Evolutionary conservation across 2,113 vertebrate species (phyloP), one percentile per base, ranked within the genome.

Genomic region (Psammodynastes pulverulentus): DNA sequence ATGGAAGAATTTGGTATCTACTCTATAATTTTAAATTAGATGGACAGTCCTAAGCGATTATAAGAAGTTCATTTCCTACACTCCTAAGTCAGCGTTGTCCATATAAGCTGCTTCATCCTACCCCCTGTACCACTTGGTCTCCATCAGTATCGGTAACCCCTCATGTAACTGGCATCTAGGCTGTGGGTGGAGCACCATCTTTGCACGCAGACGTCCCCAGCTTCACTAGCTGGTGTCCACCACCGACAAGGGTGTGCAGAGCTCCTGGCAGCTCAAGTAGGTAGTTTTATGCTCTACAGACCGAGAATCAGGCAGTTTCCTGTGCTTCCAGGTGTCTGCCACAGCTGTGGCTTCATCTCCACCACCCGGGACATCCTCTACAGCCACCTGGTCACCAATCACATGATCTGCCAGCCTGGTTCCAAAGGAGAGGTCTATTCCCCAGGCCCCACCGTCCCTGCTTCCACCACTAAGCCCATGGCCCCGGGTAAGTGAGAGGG

Each of bases 361-460:
- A 99, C 98, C 94, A 99, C 99, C 0, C 97, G 99, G 93, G 99
- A 99, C 97, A 99, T 99, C 96, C 98, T 99, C 87, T 99, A 99
- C 96, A 99, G 98, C 96, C 99, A 99, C 96, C 96, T 99, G 94
- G 98, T 99, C 93, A 99, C 99, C 95, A 99, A 97, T 95, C 99
- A 99, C 95, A 99, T 99, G 99, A 98, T 98, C 52, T 99, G 99
- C 96, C 99, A 99, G 97, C 99, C 99, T 0, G 99, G 99, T 87
- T 98, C 98, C 92, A 99, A 98, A 92, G 98, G 98, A 8, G 99
- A 99, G 95, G 97, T 98, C 88, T 99, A 98, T 94, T 98, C 99
- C 0, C 97, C 98, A 0, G 98, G 97, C 0, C 94, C 98, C 0
- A 97, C 98, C 15, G 95, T 98, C 24, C 97, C 98, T 45, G 34